Evolutionary conservation across 1,140 invertebrate species (phyloP).

Genomic region (Aphelenchoides fujianensis): DNA sequence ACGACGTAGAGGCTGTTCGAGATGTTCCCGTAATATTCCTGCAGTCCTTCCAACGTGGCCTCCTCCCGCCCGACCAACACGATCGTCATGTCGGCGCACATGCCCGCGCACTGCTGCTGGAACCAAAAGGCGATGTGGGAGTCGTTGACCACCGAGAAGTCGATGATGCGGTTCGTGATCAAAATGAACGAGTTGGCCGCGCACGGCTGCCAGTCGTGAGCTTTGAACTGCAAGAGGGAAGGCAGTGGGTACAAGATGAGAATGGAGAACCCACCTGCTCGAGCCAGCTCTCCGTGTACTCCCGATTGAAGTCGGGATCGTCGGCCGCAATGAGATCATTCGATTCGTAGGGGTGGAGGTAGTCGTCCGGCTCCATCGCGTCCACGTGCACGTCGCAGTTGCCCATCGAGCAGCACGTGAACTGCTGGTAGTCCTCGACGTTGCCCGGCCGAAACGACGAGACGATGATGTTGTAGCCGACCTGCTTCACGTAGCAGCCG

Average conservation of each 20-base stretch:
- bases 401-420: conserved; percentile 10
- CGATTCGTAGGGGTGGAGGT: not conserved
- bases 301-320: conserved; percentile 11
- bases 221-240: conserved; percentile 29
- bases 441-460: not conserved
- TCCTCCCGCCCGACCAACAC: conserved; percentile 30
- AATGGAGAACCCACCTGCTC: not conserved
- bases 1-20: conserved; percentile 23
- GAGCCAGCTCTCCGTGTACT: conserved; percentile 16
- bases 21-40: conserved; percentile 14
- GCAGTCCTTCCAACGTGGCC: conserved; percentile 22
- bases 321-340: not conserved
- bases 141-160: conserved; percentile 16
- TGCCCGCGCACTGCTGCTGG: not conserved
- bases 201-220: conserved; percentile 1
- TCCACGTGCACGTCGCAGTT: not conserved
- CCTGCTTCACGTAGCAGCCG: not conserved
- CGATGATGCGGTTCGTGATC: conserved; percentile 36
- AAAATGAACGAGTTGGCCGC: conserved; percentile 38
- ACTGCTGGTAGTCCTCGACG: not conserved
- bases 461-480: conserved; percentile 13
- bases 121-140: conserved; percentile 19
- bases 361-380: not conserved
- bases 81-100: conserved; percentile 24
- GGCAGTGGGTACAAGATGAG: conserved; percentile 20